These are phyloP conservation scores for Dryocosmus kuriphilus DNA, from an alignment of 2,888 invertebrate species.

Conservation along the genomic window DNA sequence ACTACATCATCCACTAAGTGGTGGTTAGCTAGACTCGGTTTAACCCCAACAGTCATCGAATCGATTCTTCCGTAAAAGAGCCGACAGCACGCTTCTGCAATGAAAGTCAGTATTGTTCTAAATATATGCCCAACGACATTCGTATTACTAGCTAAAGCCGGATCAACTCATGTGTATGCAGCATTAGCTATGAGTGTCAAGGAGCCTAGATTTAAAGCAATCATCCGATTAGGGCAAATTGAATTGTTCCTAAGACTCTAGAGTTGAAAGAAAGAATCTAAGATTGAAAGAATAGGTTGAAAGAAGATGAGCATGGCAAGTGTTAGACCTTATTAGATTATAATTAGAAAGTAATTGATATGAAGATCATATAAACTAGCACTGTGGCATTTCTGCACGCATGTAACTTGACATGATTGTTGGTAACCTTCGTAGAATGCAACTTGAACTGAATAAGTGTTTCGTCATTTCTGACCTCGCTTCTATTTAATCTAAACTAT, in stretches of 20 bases:
- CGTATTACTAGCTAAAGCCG: background rate
- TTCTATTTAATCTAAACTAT: background rate
- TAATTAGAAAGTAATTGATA: background rate
- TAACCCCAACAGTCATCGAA: constrained; percentile 63
- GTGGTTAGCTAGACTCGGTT: constrained; percentile 67
- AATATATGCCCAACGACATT: background rate
- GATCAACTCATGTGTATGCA: background rate
- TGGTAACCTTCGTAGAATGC: constrained; percentile 18
- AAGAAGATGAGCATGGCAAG: background rate
- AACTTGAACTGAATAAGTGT: constrained; percentile 25
- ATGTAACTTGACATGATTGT: constrained; percentile 16
- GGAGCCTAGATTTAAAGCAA: constrained; percentile 27
- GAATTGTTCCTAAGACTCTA: constrained; percentile 5
- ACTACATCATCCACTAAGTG: constrained; percentile 73
- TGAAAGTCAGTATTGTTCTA: background rate
- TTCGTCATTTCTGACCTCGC: background rate
- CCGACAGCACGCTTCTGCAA: constrained; percentile 42
- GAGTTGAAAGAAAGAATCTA: too few species aligned
- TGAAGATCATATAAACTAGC: background rate
- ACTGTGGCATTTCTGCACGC: background rate
- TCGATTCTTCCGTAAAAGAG: constrained; percentile 61
- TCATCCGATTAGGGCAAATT: constrained; percentile 16
- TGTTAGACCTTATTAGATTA: background rate
- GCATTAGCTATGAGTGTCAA: constrained; percentile 11
- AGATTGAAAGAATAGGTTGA: background rate